These are phyloP conservation scores for Aspidiotus destructor DNA, from an alignment of 2,888 invertebrate genomes.

Conservation along the genomic window DNA sequence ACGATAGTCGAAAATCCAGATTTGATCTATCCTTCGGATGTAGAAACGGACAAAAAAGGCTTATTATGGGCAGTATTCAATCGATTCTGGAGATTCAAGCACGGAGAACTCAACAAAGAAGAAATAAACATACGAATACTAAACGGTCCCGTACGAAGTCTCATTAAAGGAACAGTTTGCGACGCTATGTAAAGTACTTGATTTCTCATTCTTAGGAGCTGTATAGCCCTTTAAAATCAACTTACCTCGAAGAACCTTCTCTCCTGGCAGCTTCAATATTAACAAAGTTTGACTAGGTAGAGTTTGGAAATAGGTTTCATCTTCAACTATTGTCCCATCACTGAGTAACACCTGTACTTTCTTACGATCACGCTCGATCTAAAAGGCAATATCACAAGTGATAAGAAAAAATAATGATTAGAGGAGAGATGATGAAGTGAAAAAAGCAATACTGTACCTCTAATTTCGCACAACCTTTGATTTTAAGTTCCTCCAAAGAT, in stretches of 20 bases:
- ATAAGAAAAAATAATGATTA: not conserved
- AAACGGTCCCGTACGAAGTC: slow-evolving; percentile 54
- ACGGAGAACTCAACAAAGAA: slow-evolving; percentile 50
- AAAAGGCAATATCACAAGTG: not conserved
- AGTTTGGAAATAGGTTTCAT: slow-evolving; percentile 66
- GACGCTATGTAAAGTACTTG: slow-evolving; percentile 40
- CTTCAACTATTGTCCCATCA: slow-evolving; percentile 62
- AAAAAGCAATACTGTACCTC: slow-evolving; percentile 43
- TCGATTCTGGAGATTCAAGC: slow-evolving; percentile 61
- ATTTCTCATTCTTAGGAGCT: not conserved
- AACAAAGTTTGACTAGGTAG: slow-evolving; percentile 66
- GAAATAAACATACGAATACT: slow-evolving; percentile 65
- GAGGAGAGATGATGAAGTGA: no score
- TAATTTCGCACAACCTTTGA: slow-evolving; percentile 58
- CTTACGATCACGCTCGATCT: slow-evolving; percentile 35
- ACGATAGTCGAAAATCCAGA: slow-evolving; percentile 54
- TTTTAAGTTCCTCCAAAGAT: slow-evolving; percentile 54
- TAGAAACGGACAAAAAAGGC: slow-evolving; percentile 61
- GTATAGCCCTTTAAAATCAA: not conserved
- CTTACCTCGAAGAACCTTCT: slow-evolving; percentile 37
- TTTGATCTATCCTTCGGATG: slow-evolving; percentile 67
- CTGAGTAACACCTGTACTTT: slow-evolving; percentile 48
- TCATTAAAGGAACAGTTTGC: slow-evolving; percentile 58
- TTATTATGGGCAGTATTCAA: slow-evolving; percentile 70
- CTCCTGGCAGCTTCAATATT: slow-evolving; percentile 46